Evolutionary conservation across 23 tunicate species (phyloP).

Genomic region (Phallusia fumigata): DNA sequence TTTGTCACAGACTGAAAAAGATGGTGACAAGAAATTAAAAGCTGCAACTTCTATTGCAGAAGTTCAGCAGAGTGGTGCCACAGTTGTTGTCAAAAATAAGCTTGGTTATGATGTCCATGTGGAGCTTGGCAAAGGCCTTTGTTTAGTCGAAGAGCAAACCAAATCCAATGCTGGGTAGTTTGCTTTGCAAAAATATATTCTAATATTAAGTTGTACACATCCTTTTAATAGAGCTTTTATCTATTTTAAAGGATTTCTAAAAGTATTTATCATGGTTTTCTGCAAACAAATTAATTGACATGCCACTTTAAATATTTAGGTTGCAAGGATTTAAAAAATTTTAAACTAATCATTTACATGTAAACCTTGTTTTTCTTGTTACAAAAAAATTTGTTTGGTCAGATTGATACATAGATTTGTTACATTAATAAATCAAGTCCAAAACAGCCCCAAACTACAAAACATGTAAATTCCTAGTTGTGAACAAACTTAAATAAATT

Average conservation of each 20-base stretch:
- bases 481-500: neutral
- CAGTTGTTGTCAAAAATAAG: conserved; percentile 24
- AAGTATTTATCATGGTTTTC: too few species aligned
- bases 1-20: conserved; percentile 22
- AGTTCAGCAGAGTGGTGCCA: conserved; percentile 31
- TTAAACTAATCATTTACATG: too few species aligned
- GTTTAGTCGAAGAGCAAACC: conserved; percentile 16
- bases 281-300: too few species aligned
- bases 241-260: too few species aligned
- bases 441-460: too few species aligned
- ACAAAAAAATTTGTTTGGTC: too few species aligned
- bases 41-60: neutral
- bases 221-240: neutral
- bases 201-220: neutral
- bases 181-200: neutral
- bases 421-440: too few species aligned
- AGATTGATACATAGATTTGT: too few species aligned
- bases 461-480: too few species aligned
- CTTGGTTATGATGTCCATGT: conserved; percentile 42
- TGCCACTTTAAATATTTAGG: too few species aligned
- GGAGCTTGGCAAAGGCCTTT: conserved; percentile 22
- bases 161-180: conserved; percentile 17
- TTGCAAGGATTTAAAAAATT: too few species aligned
- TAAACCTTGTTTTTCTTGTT: too few species aligned
- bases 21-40: conserved; percentile 12